phyloP scores from a whole-genome alignment of 2,888 invertebrate species.

The Diplolepis rosae region DNA sequence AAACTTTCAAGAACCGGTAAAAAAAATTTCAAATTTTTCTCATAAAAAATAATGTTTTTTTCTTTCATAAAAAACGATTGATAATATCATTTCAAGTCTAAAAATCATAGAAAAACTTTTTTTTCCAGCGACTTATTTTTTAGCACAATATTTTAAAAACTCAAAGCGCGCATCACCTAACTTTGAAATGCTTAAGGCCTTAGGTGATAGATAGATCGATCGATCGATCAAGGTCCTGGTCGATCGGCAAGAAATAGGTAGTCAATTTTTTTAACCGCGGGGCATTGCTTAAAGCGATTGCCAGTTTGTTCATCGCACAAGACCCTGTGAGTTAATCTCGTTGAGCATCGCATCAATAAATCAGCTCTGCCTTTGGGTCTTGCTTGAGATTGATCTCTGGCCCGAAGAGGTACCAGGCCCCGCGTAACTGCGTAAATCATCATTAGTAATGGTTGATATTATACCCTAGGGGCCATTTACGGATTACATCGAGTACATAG shows the following conservation, averaged over 20 bases:
- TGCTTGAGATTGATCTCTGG: neutral
- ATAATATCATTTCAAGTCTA: too few relatives aligned
- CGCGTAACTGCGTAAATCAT: constrained; percentile 48
- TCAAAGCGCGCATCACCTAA: too few relatives aligned
- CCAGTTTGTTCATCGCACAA: neutral
- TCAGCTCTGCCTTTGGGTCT: constrained; percentile 38
- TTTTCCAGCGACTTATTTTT: too few relatives aligned
- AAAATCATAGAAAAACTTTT: too few relatives aligned
- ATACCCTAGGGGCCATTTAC: constrained; percentile 19
- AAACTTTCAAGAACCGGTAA: too few relatives aligned
- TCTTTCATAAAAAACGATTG: too few relatives aligned
- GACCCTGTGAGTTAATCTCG: constrained; percentile 49
- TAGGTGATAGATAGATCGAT: constrained; percentile 38
- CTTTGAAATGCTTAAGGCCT: neutral
- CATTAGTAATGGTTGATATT: constrained; percentile 43
- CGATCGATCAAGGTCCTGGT: too few relatives aligned
- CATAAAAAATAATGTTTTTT: too few relatives aligned
- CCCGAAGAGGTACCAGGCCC: constrained; percentile 17
- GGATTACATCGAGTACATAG: neutral
- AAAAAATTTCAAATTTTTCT: too few relatives aligned
- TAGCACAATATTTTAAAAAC: too few relatives aligned
- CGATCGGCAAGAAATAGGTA: constrained; percentile 48
- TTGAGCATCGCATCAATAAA: constrained; percentile 47
- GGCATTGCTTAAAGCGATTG: constrained; percentile 38
- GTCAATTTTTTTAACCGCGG: constrained; percentile 42